Base-by-base conservation (phyloP, 2,888 invertebrate species). In the Parnassius mnemosyne region DNA sequence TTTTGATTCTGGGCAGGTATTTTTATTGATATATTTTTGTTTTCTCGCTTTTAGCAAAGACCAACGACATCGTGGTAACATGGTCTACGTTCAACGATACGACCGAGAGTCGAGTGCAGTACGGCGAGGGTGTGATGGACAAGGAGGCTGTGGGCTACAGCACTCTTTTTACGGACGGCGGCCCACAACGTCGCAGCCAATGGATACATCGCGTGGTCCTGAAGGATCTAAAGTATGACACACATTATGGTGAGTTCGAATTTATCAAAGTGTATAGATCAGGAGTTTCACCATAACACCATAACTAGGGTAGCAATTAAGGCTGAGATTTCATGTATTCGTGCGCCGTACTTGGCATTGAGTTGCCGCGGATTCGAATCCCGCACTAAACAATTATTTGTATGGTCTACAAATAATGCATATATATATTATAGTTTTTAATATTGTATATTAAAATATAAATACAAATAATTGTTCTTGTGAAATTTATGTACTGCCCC, bases 51-150 rank as follows among this genome's bases (percentile, higher is more conserved):
- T 51, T 82, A 95, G 94, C 94, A 66, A 92, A 92, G 75, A 84
- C 92, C 57, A 93, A 92, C 68, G 94, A 96, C 73, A 94, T 97
- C 68, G 93, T 95, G 42, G 94, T 96, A 43, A 97, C 97, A 68
- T 97, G 97, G 97, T 94, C 95, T 2, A 97, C 97, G 10, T 93
- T 93, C 76, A 93, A 94, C 76, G 86, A 94, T 70, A 94, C 96
- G 0, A 71, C 86, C 12, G 89, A 92, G 64, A 95, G 96, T 0
- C 73, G 94, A 43, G 97, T 96, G 34, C 94, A 96, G 80, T 97
- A 95, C 79, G 96, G 97, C 1, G 93, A 93, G 65, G 86, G 84
- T 5, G 92, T 92, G n/a, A 88, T 94, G 74, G 82, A 93, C 66
- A 78, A 92, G 52, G 86, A 79, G 57, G 93, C 93, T 0, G 68